Evolutionary conservation across 2,797 vertebrate genomes (phyloP), one percentile per base, ranked within the genome.

Genomic region (Carapus acus): DNA sequence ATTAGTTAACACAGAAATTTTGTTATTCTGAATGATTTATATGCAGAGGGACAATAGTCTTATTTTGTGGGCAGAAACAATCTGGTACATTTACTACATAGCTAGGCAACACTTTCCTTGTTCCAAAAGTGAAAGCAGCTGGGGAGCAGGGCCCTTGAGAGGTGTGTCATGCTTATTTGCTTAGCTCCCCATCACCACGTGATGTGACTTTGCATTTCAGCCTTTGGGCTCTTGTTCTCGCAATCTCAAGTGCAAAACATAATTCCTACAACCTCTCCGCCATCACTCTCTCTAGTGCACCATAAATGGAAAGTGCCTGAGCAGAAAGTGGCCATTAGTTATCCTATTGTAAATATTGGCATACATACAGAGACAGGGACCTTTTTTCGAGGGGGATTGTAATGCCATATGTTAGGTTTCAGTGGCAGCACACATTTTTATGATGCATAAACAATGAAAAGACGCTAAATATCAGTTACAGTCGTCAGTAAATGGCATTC

Each of bases 121-220:
- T 59, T 51, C 49, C 39, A 67, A 69, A 67, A 24, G n/a, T 4
- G 38, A 50, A 39, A 15, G 16, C 33, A 49, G 40, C 8, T 20
- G 8, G 34, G 8, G 34, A 14, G 22, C n/a, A 24, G 50, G 43
- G 13, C 47, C 47, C 36, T 52, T 40, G 27, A 20, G 29, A 69
- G 54, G 46, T 65, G 50, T 54, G 63, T 60, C 51, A 45, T 61
- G 52, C 52, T 73, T 36, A 72, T 84, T 80, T 81, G 29, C 55
- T 11, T 73, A 37, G 54, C 53, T 65, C 63, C 50, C 49, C 11
- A 1, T 15, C 51, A 33, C 52, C 72, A 66, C 65, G 73, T 71
- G 67, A 76, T 67, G 9, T 48, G 44, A 72, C 59, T 76, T 80
- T 81, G 65, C 71, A 74, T 74, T 46, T 45, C 58, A 55, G 53